Evolutionary conservation across 2,888 invertebrate species (phyloP).

Genomic region (Lasioglossum malachurum): DNA sequence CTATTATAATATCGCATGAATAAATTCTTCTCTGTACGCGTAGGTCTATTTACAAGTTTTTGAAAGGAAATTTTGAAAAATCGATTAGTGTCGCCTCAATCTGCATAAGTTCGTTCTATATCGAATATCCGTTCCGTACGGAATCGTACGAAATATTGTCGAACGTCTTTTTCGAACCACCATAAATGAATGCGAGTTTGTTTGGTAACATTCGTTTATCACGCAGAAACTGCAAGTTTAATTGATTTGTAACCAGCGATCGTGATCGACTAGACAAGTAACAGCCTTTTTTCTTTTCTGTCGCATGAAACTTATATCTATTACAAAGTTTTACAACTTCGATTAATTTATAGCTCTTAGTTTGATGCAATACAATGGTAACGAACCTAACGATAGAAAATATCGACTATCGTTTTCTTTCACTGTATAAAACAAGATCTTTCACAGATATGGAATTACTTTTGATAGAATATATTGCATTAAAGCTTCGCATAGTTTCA

Average conservation of each 20-base stretch:
- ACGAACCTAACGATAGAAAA: constrained; percentile 33
- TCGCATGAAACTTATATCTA: constrained; percentile 45
- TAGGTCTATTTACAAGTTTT: constrained; percentile 11
- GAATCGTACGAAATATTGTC: constrained; percentile 38
- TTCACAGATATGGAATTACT: constrained; percentile 8
- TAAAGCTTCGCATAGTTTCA: constrained; percentile 20
- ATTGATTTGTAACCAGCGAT: constrained; percentile 8
- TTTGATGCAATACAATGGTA: constrained; percentile 31
- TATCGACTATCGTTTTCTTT: constrained; percentile 19
- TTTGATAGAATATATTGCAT: constrained; percentile 6
- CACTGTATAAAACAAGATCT: constrained; percentile 23
- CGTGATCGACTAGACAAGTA: constrained; percentile 29
- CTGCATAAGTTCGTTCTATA: constrained; percentile 11
- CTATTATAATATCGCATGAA: background rate
- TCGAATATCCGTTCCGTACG: constrained; percentile 17
- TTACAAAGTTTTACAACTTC: constrained; percentile 35
- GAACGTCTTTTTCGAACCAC: constrained; percentile 27
- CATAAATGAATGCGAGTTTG: constrained; percentile 13
- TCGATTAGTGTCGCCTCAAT: constrained; percentile 25
- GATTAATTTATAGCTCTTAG: constrained; percentile 4
- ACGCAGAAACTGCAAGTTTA: constrained; percentile 19
- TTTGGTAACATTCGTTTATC: constrained; percentile 12
- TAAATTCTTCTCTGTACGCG: background rate
- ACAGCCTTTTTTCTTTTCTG: constrained; percentile 3
- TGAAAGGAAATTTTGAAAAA: constrained; percentile 27